Evolutionary conservation across 2,888 invertebrate genomes (phyloP), one percentile per base, ranked within the genome.

Genomic region (Drosophila setosimentum): DNA sequence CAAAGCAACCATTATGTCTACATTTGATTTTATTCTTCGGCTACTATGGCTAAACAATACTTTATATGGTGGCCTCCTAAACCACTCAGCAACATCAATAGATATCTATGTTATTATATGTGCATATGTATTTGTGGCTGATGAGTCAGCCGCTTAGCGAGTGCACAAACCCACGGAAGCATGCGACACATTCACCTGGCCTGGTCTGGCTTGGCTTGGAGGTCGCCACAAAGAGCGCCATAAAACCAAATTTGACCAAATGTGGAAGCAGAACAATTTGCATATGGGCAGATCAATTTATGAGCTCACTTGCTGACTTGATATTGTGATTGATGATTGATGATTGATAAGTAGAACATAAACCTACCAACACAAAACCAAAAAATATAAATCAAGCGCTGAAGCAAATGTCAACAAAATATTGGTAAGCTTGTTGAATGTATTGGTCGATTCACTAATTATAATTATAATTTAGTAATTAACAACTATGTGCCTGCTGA

Each of bases 221-320:
- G 78, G 78, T 79, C 78, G 64, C 45, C 58, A 40, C 35, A 65
- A 75, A 70, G 59, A 70, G 62, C 37, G 37, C 65, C 71, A 76
- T 76, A 76, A 84, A 84, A 73, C 76, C 84, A 82, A 84, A 82
- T 76, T 76, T 73, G 76, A 48, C 64, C 64, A 69, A 81, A 74
- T 73, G 77, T 66, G 69, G 82, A 76, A 76, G 72, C 65, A 66
- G 32, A 21, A 48, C 2, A 33, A 60, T 74, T 64, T 57, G 73
- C 68, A 73, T 73, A 65, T 32, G 42, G 32, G 42, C 49, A 55
- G 68, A 68, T 45, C 76, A 63, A 79, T 76, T 83, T 79, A 79
- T 72, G 75, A 61, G 61, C 74, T 59, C 29, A 57, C 13, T 37
- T 32, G 51, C 29, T 21, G 49, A 49, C 45, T 49, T 27, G 49